These are phyloP conservation scores for Gortyna flavago DNA, from an alignment of 2,888 invertebrate genomes.

Conservation along the genomic window DNA sequence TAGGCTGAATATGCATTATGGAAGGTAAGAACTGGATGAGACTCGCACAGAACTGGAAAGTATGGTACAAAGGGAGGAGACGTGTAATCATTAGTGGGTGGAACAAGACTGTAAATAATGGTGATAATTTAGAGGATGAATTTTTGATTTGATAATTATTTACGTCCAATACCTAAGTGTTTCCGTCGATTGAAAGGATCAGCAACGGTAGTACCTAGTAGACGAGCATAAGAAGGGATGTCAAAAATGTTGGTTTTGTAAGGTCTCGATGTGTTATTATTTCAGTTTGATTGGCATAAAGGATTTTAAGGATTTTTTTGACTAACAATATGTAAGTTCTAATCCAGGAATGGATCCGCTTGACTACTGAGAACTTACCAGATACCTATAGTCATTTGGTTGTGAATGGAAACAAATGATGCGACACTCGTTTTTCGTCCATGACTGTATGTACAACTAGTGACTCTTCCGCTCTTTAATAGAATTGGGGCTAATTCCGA, in stretches of 20 bases:
- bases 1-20: no score
- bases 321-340: neutral
- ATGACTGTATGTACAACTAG: conserved; percentile 3
- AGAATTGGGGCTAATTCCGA: conserved; percentile 19
- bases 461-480: conserved; percentile 5
- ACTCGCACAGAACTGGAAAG: neutral
- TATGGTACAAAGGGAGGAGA: neutral
- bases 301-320: neutral
- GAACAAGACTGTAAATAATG: neutral
- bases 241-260: neutral
- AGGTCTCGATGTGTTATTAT: neutral
- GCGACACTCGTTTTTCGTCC: neutral
- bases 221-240: neutral
- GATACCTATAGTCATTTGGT: neutral
- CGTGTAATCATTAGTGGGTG: neutral
- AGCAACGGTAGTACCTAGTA: neutral
- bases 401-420: neutral
- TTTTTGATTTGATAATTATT: neutral
- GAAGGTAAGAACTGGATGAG: neutral
- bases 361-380: neutral
- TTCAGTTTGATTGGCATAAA: neutral
- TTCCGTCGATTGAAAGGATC: neutral
- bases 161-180: neutral
- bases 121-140: neutral
- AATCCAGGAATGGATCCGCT: neutral